Conservation (phyloP, 2,797 vertebrate species). For the Fistularia commersonii region DNA sequence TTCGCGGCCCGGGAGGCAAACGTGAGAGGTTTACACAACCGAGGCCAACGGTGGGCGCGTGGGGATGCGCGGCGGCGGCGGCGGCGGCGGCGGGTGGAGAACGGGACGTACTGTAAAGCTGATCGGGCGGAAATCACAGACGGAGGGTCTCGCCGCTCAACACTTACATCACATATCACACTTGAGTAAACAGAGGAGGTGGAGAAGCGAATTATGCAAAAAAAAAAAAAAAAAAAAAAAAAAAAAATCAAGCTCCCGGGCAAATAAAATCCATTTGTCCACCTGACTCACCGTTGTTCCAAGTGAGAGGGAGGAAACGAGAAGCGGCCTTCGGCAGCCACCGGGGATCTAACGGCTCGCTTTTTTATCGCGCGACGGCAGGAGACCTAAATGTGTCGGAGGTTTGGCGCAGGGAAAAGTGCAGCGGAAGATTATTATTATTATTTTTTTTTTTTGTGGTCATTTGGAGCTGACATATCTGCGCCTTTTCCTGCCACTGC, state of each 20-base stretch:
- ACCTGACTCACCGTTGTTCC: slow-evolving; percentile 8
- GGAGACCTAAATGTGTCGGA: slow-evolving; percentile 63
- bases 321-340: slow-evolving; percentile 43
- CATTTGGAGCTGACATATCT: slow-evolving; percentile 46
- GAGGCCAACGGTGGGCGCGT: slow-evolving; percentile 28
- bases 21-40: slow-evolving; percentile 40
- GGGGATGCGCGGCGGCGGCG: not conserved
- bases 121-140: slow-evolving; percentile 41
- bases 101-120: slow-evolving; percentile 36
- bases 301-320: slow-evolving; percentile 27
- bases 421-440: slow-evolving; percentile 8
- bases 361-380: slow-evolving; percentile 40
- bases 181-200: slow-evolving; percentile 5
- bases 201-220: slow-evolving; percentile 14
- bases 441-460: slow-evolving; percentile 12
- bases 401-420: slow-evolving; percentile 45
- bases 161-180: too few relatives aligned
- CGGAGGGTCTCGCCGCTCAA: slow-evolving; percentile 17
- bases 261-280: slow-evolving; percentile 12
- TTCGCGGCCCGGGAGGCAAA: slow-evolving; percentile 32
- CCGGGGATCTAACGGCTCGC: slow-evolving; percentile 36
- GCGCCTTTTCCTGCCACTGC: not conserved
- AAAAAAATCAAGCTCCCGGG: slow-evolving; percentile 4
- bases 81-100: slow-evolving; percentile 35
- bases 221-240: slow-evolving; percentile 2